Evolutionary conservation across 2,797 vertebrate genomes (phyloP).

Genomic region (Hippoglossus hippoglossus): DNA sequence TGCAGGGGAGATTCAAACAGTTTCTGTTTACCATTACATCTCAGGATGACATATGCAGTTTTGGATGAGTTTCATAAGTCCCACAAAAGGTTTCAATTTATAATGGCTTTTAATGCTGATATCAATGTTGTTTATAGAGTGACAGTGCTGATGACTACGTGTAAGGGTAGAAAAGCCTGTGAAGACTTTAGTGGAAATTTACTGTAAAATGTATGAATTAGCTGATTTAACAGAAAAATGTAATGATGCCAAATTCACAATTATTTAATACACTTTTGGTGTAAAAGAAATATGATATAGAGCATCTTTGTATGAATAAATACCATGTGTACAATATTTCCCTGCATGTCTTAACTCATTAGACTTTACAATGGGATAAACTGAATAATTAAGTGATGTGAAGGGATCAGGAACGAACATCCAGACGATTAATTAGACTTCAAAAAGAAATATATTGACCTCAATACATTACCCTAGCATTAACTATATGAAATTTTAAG

Average conservation of each 20-base stretch:
- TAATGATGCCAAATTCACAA: too few species aligned
- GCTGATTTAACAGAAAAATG: not conserved
- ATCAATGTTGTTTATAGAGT: too few species aligned
- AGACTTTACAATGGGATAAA: not conserved
- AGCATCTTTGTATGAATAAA: not conserved
- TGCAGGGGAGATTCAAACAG: slow-evolving; percentile 50
- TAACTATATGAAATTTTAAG: slow-evolving; percentile 24
- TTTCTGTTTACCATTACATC: slow-evolving; percentile 59
- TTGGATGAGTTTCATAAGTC: not conserved
- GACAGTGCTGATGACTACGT: too few species aligned
- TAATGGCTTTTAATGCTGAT: too few species aligned
- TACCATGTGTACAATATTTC: too few species aligned
- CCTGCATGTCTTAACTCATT: not conserved
- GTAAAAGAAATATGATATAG: too few species aligned
- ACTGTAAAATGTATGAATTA: not conserved
- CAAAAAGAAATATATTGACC: slow-evolving; percentile 10
- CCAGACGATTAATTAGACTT: not conserved
- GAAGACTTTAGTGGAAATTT: not conserved
- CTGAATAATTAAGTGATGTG: not conserved
- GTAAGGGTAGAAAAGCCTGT: not conserved
- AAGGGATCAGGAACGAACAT: not conserved
- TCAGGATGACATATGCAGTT: slow-evolving; percentile 22
- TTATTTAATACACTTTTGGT: too few species aligned
- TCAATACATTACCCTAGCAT: not conserved
- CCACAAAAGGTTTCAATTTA: too few species aligned